Conservation (phyloP, 1,140 invertebrate genomes). For the Campoletis sonorensis region DNA sequence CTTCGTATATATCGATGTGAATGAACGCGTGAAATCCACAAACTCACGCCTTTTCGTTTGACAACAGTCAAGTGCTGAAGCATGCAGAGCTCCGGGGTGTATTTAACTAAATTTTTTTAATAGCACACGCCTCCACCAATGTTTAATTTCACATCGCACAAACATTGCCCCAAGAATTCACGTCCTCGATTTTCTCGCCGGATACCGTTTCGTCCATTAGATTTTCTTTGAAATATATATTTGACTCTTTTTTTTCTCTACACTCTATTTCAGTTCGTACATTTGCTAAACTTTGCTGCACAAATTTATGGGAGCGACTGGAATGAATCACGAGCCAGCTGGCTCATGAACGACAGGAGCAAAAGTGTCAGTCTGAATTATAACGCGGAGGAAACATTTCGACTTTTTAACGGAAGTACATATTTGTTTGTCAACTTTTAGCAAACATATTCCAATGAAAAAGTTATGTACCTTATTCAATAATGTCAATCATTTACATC, state of each 20-base stretch:
- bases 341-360: background rate
- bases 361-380: conserved; percentile 11
- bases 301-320: conserved; percentile 1
- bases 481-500: too few species aligned
- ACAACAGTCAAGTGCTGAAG: background rate
- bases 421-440: too few species aligned
- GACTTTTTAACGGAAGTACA: too few species aligned
- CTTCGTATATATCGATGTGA: background rate
- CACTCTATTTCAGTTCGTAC: conserved; percentile 24
- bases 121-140: background rate
- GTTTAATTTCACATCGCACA: conserved; percentile 29
- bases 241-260: background rate
- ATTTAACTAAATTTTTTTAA: conserved; percentile 14
- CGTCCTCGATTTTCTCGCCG: conserved; percentile 13
- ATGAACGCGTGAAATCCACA: too few species aligned
- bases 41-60: background rate
- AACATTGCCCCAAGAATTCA: conserved; percentile 19
- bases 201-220: conserved; percentile 9
- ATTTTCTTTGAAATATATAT: conserved; percentile 20
- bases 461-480: too few species aligned
- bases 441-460: too few species aligned
- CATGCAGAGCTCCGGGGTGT: background rate
- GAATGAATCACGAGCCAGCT: conserved; percentile 19
- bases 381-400: background rate
- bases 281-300: conserved; percentile 20